Percentiles rank a stretch among this genome's conserved stretches.
Evolutionary conservation across 2,113 vertebrate genomes (phyloP).

Genomic region (Rhinogobius similis): DNA sequence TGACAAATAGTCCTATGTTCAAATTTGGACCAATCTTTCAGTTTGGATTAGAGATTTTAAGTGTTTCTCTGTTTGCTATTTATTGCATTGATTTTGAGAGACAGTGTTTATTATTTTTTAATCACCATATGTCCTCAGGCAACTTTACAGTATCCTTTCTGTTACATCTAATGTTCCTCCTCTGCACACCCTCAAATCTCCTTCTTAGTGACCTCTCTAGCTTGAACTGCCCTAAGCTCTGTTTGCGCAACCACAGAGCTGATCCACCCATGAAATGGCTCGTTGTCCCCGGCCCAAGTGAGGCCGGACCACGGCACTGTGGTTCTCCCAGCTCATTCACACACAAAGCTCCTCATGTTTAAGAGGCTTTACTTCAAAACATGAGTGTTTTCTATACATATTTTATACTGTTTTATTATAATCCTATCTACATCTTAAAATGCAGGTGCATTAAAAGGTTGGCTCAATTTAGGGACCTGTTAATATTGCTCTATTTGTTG

Average conservation of each 20-base stretch:
- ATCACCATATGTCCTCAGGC: not conserved
- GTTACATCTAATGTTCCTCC: slow-evolving; percentile 2
- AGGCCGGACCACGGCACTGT: slow-evolving; percentile 19
- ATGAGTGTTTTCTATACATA: slow-evolving; percentile 23
- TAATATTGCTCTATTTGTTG: not conserved
- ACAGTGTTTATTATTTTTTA: not conserved
- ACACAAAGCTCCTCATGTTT: slow-evolving; percentile 24
- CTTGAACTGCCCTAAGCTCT: slow-evolving; percentile 23
- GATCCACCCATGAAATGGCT: slow-evolving; percentile 60
- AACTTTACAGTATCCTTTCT: slow-evolving; percentile 6
- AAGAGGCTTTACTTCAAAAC: slow-evolving; percentile 61
- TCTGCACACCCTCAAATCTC: slow-evolving; percentile 39
- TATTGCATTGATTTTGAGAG: not conserved
- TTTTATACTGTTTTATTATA: not conserved
- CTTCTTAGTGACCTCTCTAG: slow-evolving; percentile 8
- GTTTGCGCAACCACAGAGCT: slow-evolving; percentile 44
- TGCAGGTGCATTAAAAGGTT: not conserved
- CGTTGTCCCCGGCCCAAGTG: slow-evolving; percentile 47
- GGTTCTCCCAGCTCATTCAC: slow-evolving; percentile 2
- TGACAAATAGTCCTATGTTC: too few species aligned
- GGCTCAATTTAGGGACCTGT: not conserved
- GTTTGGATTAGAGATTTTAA: not conserved
- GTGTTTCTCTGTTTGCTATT: not conserved
- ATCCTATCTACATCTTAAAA: not conserved
- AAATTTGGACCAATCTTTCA: too few species aligned